These are phyloP conservation scores for Brachyalestes nurse DNA, from an alignment of 2,797 vertebrate genomes.

Conservation along the genomic window DNA sequence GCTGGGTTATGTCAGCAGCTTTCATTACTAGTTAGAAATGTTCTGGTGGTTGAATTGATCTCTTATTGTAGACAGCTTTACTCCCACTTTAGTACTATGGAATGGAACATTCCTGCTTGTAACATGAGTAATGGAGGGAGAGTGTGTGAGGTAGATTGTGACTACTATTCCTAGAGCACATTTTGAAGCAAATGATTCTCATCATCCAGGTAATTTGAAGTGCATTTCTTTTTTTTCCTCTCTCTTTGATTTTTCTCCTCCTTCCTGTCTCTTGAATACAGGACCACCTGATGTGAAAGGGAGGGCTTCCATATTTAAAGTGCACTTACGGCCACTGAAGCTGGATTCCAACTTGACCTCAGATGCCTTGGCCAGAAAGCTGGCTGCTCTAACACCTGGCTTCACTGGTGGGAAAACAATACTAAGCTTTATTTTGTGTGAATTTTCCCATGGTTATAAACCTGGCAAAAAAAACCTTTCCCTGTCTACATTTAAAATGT, in stretches of 20 bases:
- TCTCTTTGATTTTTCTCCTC: neutral
- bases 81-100: conserved; percentile 43
- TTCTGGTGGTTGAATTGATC: conserved; percentile 58
- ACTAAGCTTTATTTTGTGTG: neutral
- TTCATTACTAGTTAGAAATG: conserved; percentile 5
- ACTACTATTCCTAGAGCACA: conserved; percentile 47
- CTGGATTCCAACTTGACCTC: conserved; percentile 59
- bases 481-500: too few species aligned
- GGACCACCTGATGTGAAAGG: conserved; percentile 77
- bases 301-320: conserved; percentile 75
- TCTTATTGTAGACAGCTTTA: conserved; percentile 56
- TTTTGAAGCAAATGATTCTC: conserved; percentile 26
- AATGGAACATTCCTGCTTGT: conserved; percentile 52
- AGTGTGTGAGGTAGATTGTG: conserved; percentile 42
- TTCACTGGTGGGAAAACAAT: conserved; percentile 70
- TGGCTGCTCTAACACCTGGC: conserved; percentile 68
- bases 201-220: conserved; percentile 20
- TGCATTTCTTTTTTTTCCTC: neutral
- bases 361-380: conserved; percentile 65
- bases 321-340: conserved; percentile 72
- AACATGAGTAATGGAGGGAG: conserved; percentile 55
- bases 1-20: conserved; percentile 17
- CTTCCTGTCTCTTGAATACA: conserved; percentile 29
- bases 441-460: neutral
- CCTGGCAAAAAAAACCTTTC: neutral